These are phyloP conservation scores for Pristiophorus japonicus DNA, from an alignment of 2,113 vertebrate species.

Conservation along the genomic window DNA sequence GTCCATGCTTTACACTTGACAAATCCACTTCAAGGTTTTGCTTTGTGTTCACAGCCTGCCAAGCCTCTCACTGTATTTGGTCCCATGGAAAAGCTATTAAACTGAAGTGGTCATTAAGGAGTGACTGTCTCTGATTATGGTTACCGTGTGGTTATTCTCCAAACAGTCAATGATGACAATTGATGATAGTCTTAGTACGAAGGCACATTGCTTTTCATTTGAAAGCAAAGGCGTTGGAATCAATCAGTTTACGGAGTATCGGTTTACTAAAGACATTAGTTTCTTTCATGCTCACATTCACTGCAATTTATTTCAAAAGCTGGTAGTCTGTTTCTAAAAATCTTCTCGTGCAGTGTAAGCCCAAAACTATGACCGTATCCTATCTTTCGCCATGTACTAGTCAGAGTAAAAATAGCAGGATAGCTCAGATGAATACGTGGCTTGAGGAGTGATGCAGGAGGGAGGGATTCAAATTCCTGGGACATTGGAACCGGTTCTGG, in stretches of 20 bases:
- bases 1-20: neutral
- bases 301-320: neutral
- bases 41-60: neutral
- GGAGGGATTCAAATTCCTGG: too few relatives aligned
- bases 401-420: too few relatives aligned
- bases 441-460: too few relatives aligned
- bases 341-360: neutral
- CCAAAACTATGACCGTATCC: neutral
- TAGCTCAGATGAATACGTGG: too few relatives aligned
- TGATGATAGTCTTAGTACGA: neutral
- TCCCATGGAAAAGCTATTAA: neutral
- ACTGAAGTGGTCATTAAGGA: neutral
- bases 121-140: neutral
- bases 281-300: neutral
- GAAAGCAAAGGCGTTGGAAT: neutral
- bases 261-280: neutral
- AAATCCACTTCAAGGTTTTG: neutral
- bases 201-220: neutral
- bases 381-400: too few relatives aligned
- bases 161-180: neutral
- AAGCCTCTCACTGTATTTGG: neutral
- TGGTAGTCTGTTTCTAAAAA: neutral
- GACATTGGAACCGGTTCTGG: too few relatives aligned
- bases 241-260: neutral
- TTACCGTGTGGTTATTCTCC: neutral